Evolutionary conservation across 2,888 invertebrate species (phyloP).

Genomic region (Megamerina dolium): DNA sequence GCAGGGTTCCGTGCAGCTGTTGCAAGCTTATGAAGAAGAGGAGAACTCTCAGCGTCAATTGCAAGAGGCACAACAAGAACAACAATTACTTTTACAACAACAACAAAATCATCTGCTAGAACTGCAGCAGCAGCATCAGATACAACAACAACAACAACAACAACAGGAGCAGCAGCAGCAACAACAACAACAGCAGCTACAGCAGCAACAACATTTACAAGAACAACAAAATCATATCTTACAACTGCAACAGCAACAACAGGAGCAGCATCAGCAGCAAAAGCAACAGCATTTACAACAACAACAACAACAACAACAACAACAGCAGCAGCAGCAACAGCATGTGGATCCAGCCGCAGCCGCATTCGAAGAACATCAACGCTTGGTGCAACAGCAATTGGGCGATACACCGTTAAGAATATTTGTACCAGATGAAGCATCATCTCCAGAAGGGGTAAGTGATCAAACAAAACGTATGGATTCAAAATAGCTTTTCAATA

Average conservation of each 20-base stretch:
- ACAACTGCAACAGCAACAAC: conserved; percentile 26
- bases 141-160: conserved; percentile 26
- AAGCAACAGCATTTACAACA: conserved; percentile 20
- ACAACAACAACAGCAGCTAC: conserved; percentile 23
- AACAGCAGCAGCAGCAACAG: conserved; percentile 18
- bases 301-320: conserved; percentile 19
- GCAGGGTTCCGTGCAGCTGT: conserved; percentile 39
- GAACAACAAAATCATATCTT: conserved; percentile 31
- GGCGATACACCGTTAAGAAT: conserved; percentile 49
- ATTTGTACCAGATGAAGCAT: conserved; percentile 51
- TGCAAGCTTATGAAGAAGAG: conserved; percentile 42
- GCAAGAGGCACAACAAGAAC: conserved; percentile 30
- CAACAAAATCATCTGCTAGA: conserved; percentile 21
- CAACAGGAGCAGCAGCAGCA: conserved; percentile 19
- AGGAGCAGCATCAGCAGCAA: no score
- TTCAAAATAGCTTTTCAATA: background rate
- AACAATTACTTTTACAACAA: conserved; percentile 18
- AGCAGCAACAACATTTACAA: conserved; percentile 28
- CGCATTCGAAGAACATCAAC: conserved; percentile 43
- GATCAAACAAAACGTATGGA: background rate
- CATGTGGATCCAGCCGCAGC: conserved; percentile 26
- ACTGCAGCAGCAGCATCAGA: conserved; percentile 20
- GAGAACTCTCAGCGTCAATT: conserved; percentile 36
- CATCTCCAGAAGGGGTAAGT: conserved; percentile 29
- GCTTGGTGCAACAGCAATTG: conserved; percentile 39